Evolutionary conservation across 2,797 vertebrate species (phyloP).

Genomic region (Centropyge bicolor): DNA sequence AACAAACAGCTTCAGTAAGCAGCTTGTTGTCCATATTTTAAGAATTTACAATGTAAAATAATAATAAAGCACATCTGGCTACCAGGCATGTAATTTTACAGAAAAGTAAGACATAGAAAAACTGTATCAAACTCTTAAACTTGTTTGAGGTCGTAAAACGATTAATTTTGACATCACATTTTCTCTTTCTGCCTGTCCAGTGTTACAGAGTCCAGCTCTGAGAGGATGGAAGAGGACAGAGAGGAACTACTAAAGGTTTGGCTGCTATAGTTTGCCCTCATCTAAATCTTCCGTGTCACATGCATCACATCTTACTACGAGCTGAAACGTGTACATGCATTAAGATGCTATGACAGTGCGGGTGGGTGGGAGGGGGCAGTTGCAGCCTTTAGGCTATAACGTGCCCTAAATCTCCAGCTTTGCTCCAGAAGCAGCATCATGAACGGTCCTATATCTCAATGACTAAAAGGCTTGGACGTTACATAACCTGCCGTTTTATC

Average conservation of each 20-base stretch:
- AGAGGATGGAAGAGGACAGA: conserved; percentile 47
- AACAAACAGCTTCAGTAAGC: background rate
- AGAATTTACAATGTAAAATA: background rate
- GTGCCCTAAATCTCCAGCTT: conserved; percentile 77
- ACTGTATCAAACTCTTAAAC: background rate
- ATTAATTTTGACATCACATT: conserved; percentile 13
- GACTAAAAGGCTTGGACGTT: conserved; percentile 69
- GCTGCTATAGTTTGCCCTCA: conserved; percentile 33
- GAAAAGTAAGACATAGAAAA: background rate
- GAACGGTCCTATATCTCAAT: conserved; percentile 58
- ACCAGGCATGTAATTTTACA: background rate
- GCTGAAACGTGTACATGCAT: conserved; percentile 50
- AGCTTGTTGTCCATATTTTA: background rate
- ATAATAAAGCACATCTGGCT: background rate
- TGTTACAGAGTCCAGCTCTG: conserved; percentile 46
- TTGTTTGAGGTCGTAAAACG: background rate
- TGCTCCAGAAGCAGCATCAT: conserved; percentile 57
- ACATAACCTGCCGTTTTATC: conserved; percentile 56
- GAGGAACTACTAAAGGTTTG: conserved; percentile 77
- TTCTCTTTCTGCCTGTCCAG: conserved; percentile 54
- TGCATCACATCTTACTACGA: conserved; percentile 40
- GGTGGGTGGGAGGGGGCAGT: conserved; percentile 36
- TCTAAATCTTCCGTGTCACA: conserved; percentile 49
- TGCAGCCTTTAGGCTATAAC: conserved; percentile 73
- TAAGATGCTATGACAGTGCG: conserved; percentile 68